Conservation (phyloP, 2,113 vertebrate species). For the Corynorhinus townsendii region DNA sequence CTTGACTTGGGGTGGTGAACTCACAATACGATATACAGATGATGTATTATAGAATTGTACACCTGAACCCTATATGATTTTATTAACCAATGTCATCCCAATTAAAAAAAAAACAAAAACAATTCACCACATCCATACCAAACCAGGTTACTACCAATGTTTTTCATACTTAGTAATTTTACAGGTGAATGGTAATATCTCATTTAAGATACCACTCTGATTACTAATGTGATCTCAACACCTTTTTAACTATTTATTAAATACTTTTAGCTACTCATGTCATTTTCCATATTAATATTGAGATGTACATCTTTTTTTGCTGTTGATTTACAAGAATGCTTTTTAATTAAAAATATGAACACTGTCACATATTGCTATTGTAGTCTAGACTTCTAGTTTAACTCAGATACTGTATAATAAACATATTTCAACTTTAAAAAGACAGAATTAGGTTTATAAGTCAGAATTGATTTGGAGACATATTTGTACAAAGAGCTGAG, state of each 20-base stretch:
- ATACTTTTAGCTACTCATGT: not conserved
- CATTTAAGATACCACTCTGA: not conserved
- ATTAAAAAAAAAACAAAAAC: not conserved
- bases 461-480: not conserved
- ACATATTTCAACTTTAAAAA: not conserved
- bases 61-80: not conserved
- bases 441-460: not conserved
- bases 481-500: not conserved
- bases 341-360: not conserved
- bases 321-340: not conserved
- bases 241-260: not conserved
- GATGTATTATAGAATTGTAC: not conserved
- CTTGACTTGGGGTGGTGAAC: not conserved
- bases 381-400: not conserved
- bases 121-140: not conserved
- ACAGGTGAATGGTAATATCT: not conserved
- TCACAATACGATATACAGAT: not conserved
- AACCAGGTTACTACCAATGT: not conserved
- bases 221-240: not conserved
- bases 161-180: not conserved
- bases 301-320: not conserved
- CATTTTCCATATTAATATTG: not conserved
- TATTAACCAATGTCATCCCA: not conserved
- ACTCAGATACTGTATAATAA: not conserved
- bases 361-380: not conserved